Conservation (phyloP, 64 coral and sea anemone genomes). For the Trachythela sp. region DNA sequence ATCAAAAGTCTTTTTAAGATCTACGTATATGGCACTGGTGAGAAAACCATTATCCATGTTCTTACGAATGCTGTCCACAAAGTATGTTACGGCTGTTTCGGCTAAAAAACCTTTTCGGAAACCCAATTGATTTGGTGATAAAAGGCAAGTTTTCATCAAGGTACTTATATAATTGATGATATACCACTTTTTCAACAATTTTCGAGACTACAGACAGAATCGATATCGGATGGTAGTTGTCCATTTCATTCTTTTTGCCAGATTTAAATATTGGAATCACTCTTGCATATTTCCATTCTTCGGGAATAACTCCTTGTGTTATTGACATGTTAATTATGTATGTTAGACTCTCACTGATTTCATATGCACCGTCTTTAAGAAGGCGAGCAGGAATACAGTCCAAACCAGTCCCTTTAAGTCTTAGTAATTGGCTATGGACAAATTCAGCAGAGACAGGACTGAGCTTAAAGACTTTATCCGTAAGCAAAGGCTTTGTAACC, state of each 20-base stretch:
- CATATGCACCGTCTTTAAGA: constrained; percentile 17
- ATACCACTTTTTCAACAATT: not conserved
- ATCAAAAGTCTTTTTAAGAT: not conserved
- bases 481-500: too few species aligned
- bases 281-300: not conserved
- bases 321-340: not conserved
- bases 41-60: not conserved
- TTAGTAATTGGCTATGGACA: not conserved
- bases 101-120: not conserved
- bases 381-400: not conserved
- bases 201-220: not conserved
- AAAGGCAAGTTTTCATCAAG: not conserved
- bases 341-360: too few species aligned
- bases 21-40: not conserved
- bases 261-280: not conserved
- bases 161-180: not conserved
- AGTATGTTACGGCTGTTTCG: not conserved
- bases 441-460: too few species aligned
- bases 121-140: not conserved
- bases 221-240: not conserved
- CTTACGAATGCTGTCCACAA: not conserved
- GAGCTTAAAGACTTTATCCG: too few species aligned
- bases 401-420: not conserved
- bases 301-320: not conserved
- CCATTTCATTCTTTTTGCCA: not conserved